Base-by-base conservation (phyloP, 2,797 vertebrate genomes). In the Myotis myotis region DNA sequence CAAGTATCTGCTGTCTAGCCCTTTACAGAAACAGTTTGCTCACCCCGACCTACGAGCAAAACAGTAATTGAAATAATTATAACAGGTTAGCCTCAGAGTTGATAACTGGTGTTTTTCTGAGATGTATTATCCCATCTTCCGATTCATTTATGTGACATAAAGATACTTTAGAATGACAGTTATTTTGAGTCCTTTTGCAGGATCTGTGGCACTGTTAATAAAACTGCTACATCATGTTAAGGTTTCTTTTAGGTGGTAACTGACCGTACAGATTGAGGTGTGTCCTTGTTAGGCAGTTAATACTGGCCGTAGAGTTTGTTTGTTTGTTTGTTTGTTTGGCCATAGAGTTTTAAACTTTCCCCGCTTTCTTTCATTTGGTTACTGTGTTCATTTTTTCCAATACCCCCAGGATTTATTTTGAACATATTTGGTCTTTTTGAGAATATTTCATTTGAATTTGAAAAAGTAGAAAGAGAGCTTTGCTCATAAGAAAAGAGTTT, bases 341-440 rank as follows among this genome's bases (percentile, higher is more conserved):
- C 62, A n/a, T 8, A 33, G 17, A 75, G 16, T 33, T 17, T 60
- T 64, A 86, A 94, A 76, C 60, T 49, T 87, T 74, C n/a, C 57
- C 71, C 47, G 75, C 1, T 94, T 89, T 81, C 38, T 94, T 88
- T 96, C 94, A 82, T 89, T 91, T 82, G 41, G 41, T 81, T 88
- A 55, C 36, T 78, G 25, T 78, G 41, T 87, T 89, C 41, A 41
- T 78, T 87, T 87, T 92, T 20, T 76, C 41, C 55, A 91, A 22
- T 44, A 68, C 78, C 49, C 25, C 84, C 16, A 47, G 72, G 53
- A 57, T 90, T 96, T 95, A 30, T 91, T 94, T 94, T 94, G 90
- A 72, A 81, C 38, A 10, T 97, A 90, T 90, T 95, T 96, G 87
- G 92, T 7, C 36, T 91, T 92, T 94, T 87, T 95, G 41, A 95